Conservation (phyloP, 2,113 vertebrate species). For the Zosterops borbonicus region DNA sequence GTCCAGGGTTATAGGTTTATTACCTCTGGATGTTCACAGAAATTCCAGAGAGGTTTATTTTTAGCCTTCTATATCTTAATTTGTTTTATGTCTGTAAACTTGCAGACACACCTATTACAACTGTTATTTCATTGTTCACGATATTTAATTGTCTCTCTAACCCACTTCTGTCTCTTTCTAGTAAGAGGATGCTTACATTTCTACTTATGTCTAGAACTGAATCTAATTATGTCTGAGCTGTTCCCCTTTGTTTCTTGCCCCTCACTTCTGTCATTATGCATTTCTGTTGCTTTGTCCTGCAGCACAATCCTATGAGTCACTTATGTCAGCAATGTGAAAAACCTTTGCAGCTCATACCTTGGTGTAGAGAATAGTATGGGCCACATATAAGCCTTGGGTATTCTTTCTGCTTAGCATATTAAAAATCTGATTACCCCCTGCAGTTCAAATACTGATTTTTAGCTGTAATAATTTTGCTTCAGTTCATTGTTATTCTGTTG, state of each 20-base stretch:
- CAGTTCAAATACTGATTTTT: background rate
- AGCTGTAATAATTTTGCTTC: background rate
- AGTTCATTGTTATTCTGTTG: background rate
- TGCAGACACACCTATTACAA: background rate
- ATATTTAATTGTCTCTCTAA: background rate
- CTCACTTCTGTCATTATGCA: background rate
- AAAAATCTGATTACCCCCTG: background rate
- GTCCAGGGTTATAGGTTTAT: background rate
- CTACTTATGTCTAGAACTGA: background rate
- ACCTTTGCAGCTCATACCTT: background rate
- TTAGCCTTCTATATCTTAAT: background rate
- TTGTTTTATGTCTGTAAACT: background rate
- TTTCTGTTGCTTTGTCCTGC: background rate
- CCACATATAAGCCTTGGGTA: background rate
- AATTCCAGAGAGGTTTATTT: background rate
- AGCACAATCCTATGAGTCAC: background rate
- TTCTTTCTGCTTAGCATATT: background rate
- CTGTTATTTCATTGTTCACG: background rate
- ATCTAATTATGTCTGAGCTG: background rate
- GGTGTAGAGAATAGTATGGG: background rate
- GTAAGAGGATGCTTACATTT: background rate
- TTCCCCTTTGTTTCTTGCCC: background rate
- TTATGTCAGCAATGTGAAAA: background rate
- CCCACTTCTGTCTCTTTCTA: background rate
- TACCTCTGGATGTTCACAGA: background rate